phyloP scores from a whole-genome alignment of 2,797 vertebrate species.

The Pseudochaenichthys georgianus region DNA sequence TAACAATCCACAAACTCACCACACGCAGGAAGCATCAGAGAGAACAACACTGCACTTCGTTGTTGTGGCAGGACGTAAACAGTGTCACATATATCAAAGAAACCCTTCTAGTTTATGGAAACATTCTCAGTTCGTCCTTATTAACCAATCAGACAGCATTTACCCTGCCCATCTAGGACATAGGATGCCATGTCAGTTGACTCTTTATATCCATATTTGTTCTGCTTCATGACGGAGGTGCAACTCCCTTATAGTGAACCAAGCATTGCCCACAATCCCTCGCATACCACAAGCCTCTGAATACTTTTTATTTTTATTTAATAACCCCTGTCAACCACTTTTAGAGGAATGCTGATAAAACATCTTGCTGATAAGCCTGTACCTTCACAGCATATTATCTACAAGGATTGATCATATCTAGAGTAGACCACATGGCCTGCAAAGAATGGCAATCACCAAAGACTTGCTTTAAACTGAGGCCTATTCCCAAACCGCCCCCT shows the following conservation, averaged over 20 bases:
- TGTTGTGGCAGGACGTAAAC: too few species aligned
- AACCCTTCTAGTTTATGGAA: neutral
- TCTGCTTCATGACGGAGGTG: constrained; percentile 7
- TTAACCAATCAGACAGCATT: neutral
- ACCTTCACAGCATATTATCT: neutral
- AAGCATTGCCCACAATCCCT: constrained; percentile 47
- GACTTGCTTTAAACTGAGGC: neutral
- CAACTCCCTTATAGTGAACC: constrained; percentile 42
- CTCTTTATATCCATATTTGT: constrained; percentile 33
- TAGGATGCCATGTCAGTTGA: neutral
- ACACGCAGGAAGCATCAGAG: neutral
- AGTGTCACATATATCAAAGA: neutral
- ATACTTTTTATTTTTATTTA: neutral
- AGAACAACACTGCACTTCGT: too few species aligned
- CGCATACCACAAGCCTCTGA: constrained; percentile 48
- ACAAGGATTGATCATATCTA: neutral
- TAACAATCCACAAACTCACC: constrained; percentile 13
- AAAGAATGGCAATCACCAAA: neutral
- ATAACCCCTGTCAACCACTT: neutral
- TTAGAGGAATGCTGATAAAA: neutral
- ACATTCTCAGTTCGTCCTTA: neutral
- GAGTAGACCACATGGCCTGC: neutral
- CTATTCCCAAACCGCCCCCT: too few species aligned
- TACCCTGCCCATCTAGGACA: neutral
- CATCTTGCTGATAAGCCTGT: neutral